phyloP scores from a whole-genome alignment of 2,797 vertebrate genomes.

The Hybognathus amarus region DNA sequence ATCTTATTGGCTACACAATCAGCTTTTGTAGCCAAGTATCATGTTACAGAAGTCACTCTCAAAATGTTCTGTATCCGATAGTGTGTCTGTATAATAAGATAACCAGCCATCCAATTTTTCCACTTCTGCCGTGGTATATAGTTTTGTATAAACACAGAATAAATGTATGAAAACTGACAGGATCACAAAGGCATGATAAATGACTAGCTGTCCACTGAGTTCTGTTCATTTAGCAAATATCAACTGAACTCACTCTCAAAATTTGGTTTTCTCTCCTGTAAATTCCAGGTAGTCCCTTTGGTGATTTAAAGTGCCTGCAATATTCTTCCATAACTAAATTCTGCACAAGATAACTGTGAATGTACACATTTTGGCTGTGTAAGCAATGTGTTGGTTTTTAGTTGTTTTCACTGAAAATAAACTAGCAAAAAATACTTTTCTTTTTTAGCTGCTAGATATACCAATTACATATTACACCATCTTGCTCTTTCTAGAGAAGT shows the following conservation, averaged over 20 bases:
- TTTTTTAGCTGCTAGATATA: not conserved
- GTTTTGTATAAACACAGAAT: not conserved
- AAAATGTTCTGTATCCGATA: not conserved
- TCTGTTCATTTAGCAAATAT: slow-evolving; percentile 5
- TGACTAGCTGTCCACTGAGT: not conserved
- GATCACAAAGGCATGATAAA: not conserved
- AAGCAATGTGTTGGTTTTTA: not conserved
- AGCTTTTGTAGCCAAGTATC: not conserved
- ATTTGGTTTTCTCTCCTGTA: not conserved
- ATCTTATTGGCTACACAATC: not conserved
- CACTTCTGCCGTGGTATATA: not conserved
- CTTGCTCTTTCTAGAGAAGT: not conserved
- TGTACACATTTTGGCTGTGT: not conserved
- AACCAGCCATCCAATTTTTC: not conserved
- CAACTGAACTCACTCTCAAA: not conserved
- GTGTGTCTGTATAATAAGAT: not conserved
- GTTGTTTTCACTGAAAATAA: not conserved
- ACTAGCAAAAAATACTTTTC: not conserved
- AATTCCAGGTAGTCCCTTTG: not conserved
- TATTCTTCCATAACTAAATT: not conserved
- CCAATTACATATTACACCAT: not conserved
- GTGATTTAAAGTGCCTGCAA: not conserved
- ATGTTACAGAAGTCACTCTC: not conserved
- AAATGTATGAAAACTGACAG: slow-evolving; percentile 3
- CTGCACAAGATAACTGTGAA: not conserved